Conservation (phyloP, 1,140 invertebrate genomes). For the Portunus trituberculatus region DNA sequence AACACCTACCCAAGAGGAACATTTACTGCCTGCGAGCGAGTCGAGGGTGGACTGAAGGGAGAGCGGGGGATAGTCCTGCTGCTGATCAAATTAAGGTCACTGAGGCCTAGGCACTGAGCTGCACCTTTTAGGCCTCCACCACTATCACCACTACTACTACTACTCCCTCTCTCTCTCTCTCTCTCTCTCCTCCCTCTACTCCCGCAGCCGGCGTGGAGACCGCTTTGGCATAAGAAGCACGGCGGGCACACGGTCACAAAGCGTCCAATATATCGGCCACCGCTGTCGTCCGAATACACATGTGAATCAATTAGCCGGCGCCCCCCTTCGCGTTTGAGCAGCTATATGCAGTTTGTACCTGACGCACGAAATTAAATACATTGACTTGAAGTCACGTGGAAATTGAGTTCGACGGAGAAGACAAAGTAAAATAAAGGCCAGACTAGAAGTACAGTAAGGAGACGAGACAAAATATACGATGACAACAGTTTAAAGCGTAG, state of each 20-base stretch:
- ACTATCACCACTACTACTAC: no score
- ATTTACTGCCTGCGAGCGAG: no score
- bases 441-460: neutral
- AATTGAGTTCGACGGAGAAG: slow-evolving; percentile 45
- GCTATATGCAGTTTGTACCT: slow-evolving; percentile 71
- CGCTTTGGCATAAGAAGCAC: slow-evolving; percentile 68
- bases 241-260: slow-evolving; percentile 64
- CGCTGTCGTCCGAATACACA: slow-evolving; percentile 69
- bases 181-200: slow-evolving; percentile 8
- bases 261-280: slow-evolving; percentile 68
- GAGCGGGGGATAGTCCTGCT: no score
- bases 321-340: slow-evolving; percentile 65
- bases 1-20: neutral
- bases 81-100: no score
- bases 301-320: slow-evolving; percentile 72
- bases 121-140: no score
- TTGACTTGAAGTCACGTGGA: slow-evolving; percentile 46
- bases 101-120: no score
- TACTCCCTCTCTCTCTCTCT: slow-evolving; percentile 37
- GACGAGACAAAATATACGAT: neutral
- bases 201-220: neutral
- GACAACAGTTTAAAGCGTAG: neutral
- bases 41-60: no score
- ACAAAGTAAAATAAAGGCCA: neutral
- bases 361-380: slow-evolving; percentile 70